Evolutionary conservation across 2,797 vertebrate genomes (phyloP), one percentile per base, ranked within the genome.

Genomic region (Brotula barbata): DNA sequence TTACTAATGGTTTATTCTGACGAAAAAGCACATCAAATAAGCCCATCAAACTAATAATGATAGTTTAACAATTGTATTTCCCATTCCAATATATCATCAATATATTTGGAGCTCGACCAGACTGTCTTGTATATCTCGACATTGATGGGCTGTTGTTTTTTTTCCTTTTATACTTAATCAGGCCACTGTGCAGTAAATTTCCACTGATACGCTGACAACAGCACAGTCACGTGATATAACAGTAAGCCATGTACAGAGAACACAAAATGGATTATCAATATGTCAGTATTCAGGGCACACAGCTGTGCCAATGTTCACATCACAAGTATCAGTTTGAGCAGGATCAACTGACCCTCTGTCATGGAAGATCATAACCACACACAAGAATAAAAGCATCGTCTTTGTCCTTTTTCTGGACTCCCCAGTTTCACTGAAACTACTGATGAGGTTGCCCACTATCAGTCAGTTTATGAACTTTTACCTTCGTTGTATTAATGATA

Each of bases 251-350:
- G 57, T 66, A 25, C 39, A 71, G 52, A 58, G 42, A 53, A 51
- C 45, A 72, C 53, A 22, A 65, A 31, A 63, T 73, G 33, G 53
- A 65, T 70, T 36, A 67, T 78, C 73, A 83, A 71, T 77, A 73
- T 31, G 60, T 61, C 77, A 69, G 58, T 71, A 80, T 28, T 7
- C 16, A 43, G 40, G 53, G 13, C 13, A 13, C 14, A 53, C 46
- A 63, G 49, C 58, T 64, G 22, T 68, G 56, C 23, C 46, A 52
- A 39, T 54, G 61, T 3, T 8, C 41, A 55, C 15, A 1, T 31
- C 41, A 51, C 16, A 10, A 62, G 10, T 64, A 46, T 50, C 46
- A 20, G 21, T 58, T 43, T 57, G 47, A 42, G 62, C 64, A 48
- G 51, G 54, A 36, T 64, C 16, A 48, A 20, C 31, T 52, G 48